phyloP scores from a whole-genome alignment of 1,140 invertebrate genomes.

The Lordiphosa collinella region DNA sequence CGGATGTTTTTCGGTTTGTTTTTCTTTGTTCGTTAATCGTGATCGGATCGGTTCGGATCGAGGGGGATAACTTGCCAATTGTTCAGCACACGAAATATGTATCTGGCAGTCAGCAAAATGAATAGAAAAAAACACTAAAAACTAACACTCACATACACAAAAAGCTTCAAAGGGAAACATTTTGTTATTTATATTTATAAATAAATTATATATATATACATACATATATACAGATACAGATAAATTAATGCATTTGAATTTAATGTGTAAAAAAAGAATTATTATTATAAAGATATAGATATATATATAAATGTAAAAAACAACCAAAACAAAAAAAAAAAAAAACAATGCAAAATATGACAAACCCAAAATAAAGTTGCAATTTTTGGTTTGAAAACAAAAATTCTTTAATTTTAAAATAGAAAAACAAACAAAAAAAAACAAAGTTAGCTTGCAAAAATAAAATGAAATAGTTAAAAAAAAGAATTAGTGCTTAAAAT shows the following conservation, averaged over 20 bases:
- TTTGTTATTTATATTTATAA: constrained; percentile 78
- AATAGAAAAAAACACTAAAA: constrained; percentile 12
- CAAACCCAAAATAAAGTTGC: constrained; percentile 5
- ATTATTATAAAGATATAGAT: constrained; percentile 44
- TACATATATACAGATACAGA: constrained; percentile 50
- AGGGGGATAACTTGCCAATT: constrained; percentile 57
- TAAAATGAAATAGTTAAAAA: too few species aligned
- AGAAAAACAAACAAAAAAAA: not conserved
- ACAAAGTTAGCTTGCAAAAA: constrained; percentile 2
- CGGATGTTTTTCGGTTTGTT: constrained; percentile 16
- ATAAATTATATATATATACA: constrained; percentile 59
- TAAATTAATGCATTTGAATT: constrained; percentile 60
- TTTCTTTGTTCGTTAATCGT: constrained; percentile 31
- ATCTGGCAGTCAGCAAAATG: constrained; percentile 36
- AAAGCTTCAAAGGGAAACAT: constrained; percentile 65
- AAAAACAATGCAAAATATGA: constrained; percentile 8
- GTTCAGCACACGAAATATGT: constrained; percentile 68
- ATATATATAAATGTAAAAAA: constrained; percentile 31
- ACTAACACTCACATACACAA: constrained; percentile 22
- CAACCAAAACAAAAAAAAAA: constrained; percentile 3
- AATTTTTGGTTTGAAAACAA: constrained; percentile 15
- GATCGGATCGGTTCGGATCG: constrained; percentile 12
- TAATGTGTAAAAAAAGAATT: constrained; percentile 44
- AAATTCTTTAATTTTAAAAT: constrained; percentile 2
- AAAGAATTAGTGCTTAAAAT: not conserved